Percentiles rank a stretch among this genome's conserved stretches.
These are phyloP conservation scores for Physeter macrocephalus DNA, from an alignment of 2,113 vertebrate species.

Conservation along the genomic window DNA sequence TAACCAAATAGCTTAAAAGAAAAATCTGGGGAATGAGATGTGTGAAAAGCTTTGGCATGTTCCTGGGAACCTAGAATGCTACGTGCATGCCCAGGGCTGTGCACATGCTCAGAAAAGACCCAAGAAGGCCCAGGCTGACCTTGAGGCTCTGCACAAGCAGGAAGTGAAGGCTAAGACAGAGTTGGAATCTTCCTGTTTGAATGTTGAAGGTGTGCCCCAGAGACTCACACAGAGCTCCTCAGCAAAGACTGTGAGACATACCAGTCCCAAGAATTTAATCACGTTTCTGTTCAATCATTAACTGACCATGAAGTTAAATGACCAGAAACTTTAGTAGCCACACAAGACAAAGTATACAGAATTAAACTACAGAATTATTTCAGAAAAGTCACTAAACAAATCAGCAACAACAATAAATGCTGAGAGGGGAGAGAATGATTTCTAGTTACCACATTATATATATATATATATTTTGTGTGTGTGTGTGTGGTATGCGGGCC, in stretches of 20 bases:
- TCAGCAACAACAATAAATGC: neutral
- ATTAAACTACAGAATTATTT: neutral
- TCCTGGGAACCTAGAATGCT: neutral
- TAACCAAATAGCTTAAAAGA: neutral
- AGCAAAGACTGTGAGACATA: neutral
- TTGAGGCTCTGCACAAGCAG: neutral
- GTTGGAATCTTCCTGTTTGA: neutral
- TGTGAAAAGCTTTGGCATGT: neutral
- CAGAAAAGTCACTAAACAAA: neutral
- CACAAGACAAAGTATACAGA: neutral
- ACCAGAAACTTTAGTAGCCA: neutral
- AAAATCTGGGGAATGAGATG: neutral
- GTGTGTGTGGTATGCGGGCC: too few species aligned
- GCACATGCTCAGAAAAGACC: neutral
- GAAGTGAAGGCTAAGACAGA: neutral
- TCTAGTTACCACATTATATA: neutral
- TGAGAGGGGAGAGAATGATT: neutral
- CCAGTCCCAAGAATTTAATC: neutral
- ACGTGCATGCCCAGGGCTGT: neutral
- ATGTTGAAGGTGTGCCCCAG: neutral
- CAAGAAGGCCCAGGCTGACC: neutral
- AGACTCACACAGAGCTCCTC: neutral
- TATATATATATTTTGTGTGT: too few species aligned
- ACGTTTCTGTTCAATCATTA: neutral
- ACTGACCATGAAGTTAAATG: neutral